Percentiles rank a stretch among this genome's conserved stretches.
Evolutionary conservation across 1,140 invertebrate species (phyloP).

Genomic region (Drosophila gunungcola): DNA sequence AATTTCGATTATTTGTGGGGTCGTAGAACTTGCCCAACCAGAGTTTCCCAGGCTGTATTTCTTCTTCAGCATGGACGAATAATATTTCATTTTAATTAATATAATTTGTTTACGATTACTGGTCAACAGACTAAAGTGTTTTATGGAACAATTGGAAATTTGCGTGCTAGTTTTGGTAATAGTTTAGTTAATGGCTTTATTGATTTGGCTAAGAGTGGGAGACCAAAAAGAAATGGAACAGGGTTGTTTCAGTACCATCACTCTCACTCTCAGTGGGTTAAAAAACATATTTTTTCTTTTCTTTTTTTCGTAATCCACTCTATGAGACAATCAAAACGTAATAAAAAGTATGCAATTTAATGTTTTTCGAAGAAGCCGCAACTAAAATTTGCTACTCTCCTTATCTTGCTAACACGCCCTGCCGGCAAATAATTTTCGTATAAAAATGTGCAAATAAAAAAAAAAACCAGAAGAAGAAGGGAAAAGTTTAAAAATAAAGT

Average conservation of each 20-base stretch:
- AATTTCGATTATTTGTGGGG: constrained; percentile 1
- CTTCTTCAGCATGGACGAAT: constrained; percentile 18
- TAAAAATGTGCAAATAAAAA: constrained; percentile 68
- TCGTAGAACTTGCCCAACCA: not conserved
- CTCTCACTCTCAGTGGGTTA: not conserved
- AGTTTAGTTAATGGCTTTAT: constrained; percentile 62
- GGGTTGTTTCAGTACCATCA: not conserved
- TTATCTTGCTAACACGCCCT: not conserved
- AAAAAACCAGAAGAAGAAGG: constrained; percentile 24
- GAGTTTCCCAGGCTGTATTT: no score
- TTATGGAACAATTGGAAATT: constrained; percentile 63
- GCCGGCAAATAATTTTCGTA: constrained; percentile 67
- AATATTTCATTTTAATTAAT: constrained; percentile 76
- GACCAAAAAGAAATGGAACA: not conserved
- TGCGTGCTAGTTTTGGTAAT: constrained; percentile 52
- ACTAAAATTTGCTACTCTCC: constrained; percentile 13
- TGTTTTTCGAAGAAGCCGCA: constrained; percentile 18
- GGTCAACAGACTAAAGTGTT: constrained; percentile 64
- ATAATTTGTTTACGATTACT: constrained; percentile 76
- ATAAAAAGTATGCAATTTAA: constrained; percentile 43
- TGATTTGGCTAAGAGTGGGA: constrained; percentile 36
- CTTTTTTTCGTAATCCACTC: not conserved
- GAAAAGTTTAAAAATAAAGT: constrained; percentile 73
- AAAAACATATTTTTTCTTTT: not conserved
- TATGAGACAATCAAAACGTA: constrained; percentile 64